Evolutionary conservation across 2,888 invertebrate genomes (phyloP), one percentile per base, ranked within the genome.

Genomic region (Trichogramma evanescens): DNA sequence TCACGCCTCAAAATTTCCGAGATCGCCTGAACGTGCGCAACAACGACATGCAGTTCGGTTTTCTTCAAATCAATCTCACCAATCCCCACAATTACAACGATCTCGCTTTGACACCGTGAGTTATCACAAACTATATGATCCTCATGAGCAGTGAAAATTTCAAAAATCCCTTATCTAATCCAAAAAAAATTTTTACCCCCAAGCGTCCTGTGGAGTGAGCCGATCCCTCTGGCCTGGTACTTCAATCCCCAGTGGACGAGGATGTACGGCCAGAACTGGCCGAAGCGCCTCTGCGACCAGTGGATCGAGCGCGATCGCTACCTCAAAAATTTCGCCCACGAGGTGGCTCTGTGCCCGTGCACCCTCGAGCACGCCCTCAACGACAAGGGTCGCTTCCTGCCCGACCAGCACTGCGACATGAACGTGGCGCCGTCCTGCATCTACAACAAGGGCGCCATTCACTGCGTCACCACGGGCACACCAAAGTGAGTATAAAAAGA

Each of bases 191-290:
- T 13, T 9, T 5, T 6, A 7, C n/a, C 10, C 44, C 5, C 39
- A 8, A 62, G 84, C 0, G 82, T 89, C 0, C 81, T 96, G 8
- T 96, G 95, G 95, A 93, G 93, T 72, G 85, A 88, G 61, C 94
- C 95, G 0, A 89, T 96, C 65, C 95, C 96, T 2, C 80, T 96
- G 8, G 93, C 84, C 1, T 96, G 95, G 95, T 96, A 95, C 76
- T 94, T 95, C 74, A 85, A 84, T 0, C 86, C 89, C 0, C 94
- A 95, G 76, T 96, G 95, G 95, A 88, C 91, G 73, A 81, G 86
- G 13, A 76, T 84, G 53, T 86, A 89, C 69, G 97, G 97, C 0
- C 74, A 77, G 5, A 84, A 86, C 60, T 98, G 97, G 97, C 84
- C 93, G 0, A 83, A 87, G 61, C 80, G 84, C 4, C 82, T 93